Percentiles rank a stretch among this genome's conserved stretches.
These are phyloP conservation scores for Conus betulinus DNA, from an alignment of 1,140 invertebrate genomes.

Conservation along the genomic window DNA sequence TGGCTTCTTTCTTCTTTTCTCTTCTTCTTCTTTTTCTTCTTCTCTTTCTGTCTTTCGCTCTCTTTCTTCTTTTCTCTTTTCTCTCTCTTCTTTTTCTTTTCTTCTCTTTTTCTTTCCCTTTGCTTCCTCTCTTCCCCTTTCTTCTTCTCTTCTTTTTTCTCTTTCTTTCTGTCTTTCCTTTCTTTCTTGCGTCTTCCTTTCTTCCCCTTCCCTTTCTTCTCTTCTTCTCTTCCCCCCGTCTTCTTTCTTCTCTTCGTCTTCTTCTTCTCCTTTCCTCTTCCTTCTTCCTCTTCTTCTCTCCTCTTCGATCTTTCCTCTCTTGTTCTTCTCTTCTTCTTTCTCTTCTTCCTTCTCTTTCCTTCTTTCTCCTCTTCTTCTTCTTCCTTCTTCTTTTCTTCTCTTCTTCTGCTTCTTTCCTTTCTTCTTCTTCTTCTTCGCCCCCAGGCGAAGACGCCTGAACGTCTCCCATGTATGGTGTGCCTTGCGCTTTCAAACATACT, in stretches of 20 bases:
- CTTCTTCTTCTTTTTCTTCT: background rate
- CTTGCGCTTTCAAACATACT: no score
- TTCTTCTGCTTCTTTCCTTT: background rate
- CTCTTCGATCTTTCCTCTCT: background rate
- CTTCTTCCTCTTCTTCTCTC: no score
- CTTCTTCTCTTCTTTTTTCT: background rate
- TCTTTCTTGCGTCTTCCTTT: background rate
- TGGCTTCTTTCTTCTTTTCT: background rate
- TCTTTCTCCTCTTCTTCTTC: background rate
- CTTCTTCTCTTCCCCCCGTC: no score
- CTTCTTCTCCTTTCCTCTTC: no score
- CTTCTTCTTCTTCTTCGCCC: no score
- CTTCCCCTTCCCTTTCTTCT: background rate
- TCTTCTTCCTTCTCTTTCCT: slow-evolving; percentile 5
- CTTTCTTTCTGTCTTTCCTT: background rate
- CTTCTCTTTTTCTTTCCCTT: no score
- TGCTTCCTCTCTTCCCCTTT: no score
- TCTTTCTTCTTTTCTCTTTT: background rate
- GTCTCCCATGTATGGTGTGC: no score
- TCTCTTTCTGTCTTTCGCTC: slow-evolving; percentile 31
- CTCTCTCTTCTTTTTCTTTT: no score
- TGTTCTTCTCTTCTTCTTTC: slow-evolving; percentile 1
- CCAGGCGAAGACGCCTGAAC: no score
- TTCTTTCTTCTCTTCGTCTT: no score
- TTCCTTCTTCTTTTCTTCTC: background rate